Evolutionary conservation across 1,140 invertebrate species (phyloP).

Genomic region (Temnothorax longispinosus): DNA sequence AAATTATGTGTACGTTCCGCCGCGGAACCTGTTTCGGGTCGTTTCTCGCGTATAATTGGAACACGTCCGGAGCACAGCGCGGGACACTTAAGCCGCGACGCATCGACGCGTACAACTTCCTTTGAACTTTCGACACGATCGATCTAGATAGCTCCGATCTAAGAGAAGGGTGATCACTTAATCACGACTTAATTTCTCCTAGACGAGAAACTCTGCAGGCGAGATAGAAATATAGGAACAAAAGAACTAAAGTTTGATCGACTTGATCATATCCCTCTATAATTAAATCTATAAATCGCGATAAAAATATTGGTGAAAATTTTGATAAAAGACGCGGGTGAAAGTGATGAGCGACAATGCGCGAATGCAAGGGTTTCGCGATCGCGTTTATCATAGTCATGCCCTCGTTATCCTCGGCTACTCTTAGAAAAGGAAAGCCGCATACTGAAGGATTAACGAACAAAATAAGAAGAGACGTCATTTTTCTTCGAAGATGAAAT

Average conservation of each 20-base stretch:
- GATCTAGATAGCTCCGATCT: background rate
- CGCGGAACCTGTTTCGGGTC: constrained; percentile 80
- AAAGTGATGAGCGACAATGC: background rate
- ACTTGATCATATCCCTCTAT: background rate
- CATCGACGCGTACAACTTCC: constrained; percentile 51
- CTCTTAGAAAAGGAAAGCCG: constrained; percentile 26
- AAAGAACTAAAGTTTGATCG: background rate
- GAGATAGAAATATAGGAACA: background rate
- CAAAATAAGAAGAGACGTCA: background rate
- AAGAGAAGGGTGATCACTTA: background rate
- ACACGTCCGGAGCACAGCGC: constrained; percentile 71
- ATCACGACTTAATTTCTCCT: background rate
- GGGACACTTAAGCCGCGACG: constrained; percentile 59
- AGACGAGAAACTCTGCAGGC: background rate
- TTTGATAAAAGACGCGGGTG: background rate
- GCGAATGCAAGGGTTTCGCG: background rate
- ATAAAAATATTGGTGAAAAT: background rate
- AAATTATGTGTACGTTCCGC: constrained; percentile 83
- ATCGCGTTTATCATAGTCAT: constrained; percentile 24
- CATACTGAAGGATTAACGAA: constrained; percentile 7
- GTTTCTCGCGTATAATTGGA: constrained; percentile 83
- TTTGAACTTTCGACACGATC: constrained; percentile 42
- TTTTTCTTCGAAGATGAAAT: constrained; percentile 57
- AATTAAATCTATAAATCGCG: background rate
- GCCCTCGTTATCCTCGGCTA: constrained; percentile 16